A percentile compares a stretch with the other conserved stretches of the same genome.
Conservation (phyloP, 2,113 vertebrate species). For the Miniopterus natalensis region DNA sequence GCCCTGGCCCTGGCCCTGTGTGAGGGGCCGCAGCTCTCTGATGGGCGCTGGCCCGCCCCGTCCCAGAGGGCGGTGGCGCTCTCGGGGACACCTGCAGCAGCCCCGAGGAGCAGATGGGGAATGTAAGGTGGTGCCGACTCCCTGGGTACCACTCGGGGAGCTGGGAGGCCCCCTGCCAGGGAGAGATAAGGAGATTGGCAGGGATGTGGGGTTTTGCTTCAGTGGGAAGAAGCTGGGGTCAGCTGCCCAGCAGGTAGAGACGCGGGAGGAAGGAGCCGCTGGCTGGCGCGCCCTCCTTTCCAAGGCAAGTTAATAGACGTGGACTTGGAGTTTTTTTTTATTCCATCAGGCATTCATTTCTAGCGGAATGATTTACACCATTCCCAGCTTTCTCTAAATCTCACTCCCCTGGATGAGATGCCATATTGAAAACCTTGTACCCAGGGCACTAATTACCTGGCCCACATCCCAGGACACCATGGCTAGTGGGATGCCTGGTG, state of each 20-base stretch:
- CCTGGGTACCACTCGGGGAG: not conserved
- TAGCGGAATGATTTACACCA: not conserved
- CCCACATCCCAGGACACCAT: not conserved
- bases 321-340: not conserved
- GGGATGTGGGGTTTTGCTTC: not conserved
- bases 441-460: conserved; percentile 8
- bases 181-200: not conserved
- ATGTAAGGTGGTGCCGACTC: not conserved
- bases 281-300: not conserved
- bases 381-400: not conserved
- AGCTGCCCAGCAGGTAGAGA: not conserved
- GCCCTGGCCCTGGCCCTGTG: not conserved
- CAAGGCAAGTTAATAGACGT: not conserved
- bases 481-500: not conserved
- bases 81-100: not conserved
- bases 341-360: not conserved
- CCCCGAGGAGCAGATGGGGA: not conserved
- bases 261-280: not conserved
- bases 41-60: not conserved
- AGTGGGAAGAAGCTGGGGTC: not conserved
- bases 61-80: not conserved
- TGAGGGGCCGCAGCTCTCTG: accelerated
- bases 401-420: not conserved
- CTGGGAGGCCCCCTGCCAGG: not conserved
- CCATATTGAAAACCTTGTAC: not conserved